These are phyloP conservation scores for Elymnias hypermnestra DNA, from an alignment of 1,140 invertebrate species.

Conservation along the genomic window DNA sequence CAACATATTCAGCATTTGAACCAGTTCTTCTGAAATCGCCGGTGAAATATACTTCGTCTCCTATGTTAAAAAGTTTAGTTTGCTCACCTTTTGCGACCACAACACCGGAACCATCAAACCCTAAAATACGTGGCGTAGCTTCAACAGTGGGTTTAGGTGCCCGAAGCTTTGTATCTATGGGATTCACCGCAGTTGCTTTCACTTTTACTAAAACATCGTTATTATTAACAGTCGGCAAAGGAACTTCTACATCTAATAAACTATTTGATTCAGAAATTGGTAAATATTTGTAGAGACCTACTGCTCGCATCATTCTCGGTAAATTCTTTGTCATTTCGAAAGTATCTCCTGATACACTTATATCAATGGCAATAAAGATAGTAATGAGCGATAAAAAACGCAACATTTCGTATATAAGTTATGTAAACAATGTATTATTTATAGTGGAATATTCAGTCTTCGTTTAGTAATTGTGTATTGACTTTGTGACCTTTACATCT, in stretches of 20 bases:
- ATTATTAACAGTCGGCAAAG: constrained; percentile 36
- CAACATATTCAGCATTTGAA: constrained; percentile 56
- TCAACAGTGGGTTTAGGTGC: constrained; percentile 48
- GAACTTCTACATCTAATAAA: constrained; percentile 50
- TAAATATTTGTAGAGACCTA: constrained; percentile 62
- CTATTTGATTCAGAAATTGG: constrained; percentile 49
- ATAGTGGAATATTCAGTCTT: neutral
- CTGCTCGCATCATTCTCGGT: constrained; percentile 54
- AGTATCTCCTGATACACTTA: neutral
- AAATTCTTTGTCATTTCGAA: constrained; percentile 30
- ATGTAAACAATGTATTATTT: neutral
- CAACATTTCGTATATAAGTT: neutral
- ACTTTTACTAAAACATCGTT: constrained; percentile 56
- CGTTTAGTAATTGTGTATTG: no score
- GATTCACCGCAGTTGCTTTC: constrained; percentile 55
- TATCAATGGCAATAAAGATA: constrained; percentile 1
- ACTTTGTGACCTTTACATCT: no score
- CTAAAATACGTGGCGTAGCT: constrained; percentile 44
- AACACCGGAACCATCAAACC: constrained; percentile 57
- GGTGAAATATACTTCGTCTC: constrained; percentile 59
- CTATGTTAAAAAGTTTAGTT: constrained; percentile 39
- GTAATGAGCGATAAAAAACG: neutral
- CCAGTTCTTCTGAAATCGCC: constrained; percentile 50
- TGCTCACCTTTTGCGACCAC: constrained; percentile 45
- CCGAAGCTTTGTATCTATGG: constrained; percentile 56